Evolutionary conservation across 2,888 invertebrate genomes (phyloP), one percentile per base, ranked within the genome.

Genomic region (Drosophila stalkeri): DNA sequence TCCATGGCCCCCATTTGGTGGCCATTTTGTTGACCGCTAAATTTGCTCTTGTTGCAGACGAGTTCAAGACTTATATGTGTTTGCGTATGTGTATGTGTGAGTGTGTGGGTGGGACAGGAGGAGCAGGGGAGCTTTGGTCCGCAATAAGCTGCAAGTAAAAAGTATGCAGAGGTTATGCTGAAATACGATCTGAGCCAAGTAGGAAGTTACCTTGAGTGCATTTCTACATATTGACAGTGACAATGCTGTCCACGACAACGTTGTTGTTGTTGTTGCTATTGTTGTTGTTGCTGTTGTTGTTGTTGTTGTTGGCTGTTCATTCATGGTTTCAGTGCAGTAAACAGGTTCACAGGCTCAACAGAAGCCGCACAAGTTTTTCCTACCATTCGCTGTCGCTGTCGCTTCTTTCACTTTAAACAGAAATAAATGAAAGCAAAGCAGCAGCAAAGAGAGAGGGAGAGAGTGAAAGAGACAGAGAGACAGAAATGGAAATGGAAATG

Each of bases 161-260:
- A 63, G 78, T 59, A 82, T 72, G 87, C 87, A 85, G 88, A 84
- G 90, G 88, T 85, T 89, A 79, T 71, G 62, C 65, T 81, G 85
- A 87, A 85, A 85, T 85, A 68, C 82, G 85, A 85, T 67, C 76
- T 77, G 73, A 55, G 70, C 49, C 88, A 85, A 85, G 85, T 76
- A 90, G 91, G 91, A 91, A 91, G 92, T 91, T 91, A 91, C 92
- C 92, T 91, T 91, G 91, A 91, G 86, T 91, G 92, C 90, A 91
- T 91, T 91, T 90, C 86, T 82, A 79, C 74, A 80, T 76, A 80
- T 85, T 82, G 84, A 84, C 84, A 85, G 82, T 85, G 89, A 85
- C 85, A 85, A 85, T 85, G 85, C 82, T 71, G 67, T 78, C 59
- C 77, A 64, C 63, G 60, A 64, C 47, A 33, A 62, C 66, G 63